A percentile compares a stretch with the other conserved stretches of the same genome.
phyloP scores from a whole-genome alignment of 2,888 invertebrate genomes.

The Orthosia cruda region DNA sequence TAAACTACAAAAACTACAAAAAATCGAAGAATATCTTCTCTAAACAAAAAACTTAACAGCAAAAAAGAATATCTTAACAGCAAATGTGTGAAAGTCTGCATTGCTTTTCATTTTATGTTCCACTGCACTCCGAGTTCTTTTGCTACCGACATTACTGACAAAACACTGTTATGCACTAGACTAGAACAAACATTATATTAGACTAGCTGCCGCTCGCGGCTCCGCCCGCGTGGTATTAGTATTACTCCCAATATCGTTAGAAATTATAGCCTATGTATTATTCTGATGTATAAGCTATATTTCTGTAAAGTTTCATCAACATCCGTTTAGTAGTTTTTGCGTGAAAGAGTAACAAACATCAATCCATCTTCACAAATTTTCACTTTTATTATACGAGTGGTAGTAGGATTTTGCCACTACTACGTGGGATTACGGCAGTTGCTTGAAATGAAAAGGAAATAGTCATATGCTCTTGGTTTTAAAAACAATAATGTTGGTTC shows the following conservation, averaged over 20 bases:
- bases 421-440: slow-evolving; percentile 1
- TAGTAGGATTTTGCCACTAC: slow-evolving; percentile 3
- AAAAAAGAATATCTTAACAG: slow-evolving; percentile 9
- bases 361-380: too few relatives aligned
- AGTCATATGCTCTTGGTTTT: background rate
- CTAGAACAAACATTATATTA: slow-evolving; percentile 31
- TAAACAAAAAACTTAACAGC: background rate
- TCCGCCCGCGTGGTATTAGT: too few relatives aligned
- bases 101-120: slow-evolving; percentile 47
- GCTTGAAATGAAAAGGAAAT: slow-evolving; percentile 12
- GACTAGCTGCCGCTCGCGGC: too few relatives aligned
- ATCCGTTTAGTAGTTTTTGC: too few relatives aligned
- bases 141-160: slow-evolving; percentile 17
- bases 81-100: slow-evolving; percentile 6
- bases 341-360: too few relatives aligned
- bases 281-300: too few relatives aligned
- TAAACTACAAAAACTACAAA: too few relatives aligned
- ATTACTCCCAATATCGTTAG: too few relatives aligned
- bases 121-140: slow-evolving; percentile 36
- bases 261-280: too few relatives aligned
- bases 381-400: too few relatives aligned
- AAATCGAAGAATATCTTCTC: background rate
- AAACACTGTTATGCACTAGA: slow-evolving; percentile 39
- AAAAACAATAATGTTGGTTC: background rate
- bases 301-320: too few relatives aligned